Base-by-base conservation (phyloP, 1,140 invertebrate genomes). In the Centruroides sculpturatus region DNA sequence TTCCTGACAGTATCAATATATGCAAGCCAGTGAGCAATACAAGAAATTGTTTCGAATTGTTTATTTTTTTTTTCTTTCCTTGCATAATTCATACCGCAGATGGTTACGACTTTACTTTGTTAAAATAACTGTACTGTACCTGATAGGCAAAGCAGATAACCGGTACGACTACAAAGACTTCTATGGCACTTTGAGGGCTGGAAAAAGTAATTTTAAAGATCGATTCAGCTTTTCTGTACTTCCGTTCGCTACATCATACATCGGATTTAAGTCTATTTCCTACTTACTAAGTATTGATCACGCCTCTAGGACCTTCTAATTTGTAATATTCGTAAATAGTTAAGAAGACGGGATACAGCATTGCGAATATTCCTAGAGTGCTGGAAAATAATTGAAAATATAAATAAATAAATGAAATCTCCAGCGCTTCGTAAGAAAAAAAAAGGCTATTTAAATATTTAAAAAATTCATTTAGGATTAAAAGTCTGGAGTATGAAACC, bases 81-180 rank as follows among this genome's bases (percentile, higher is more conserved):
- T 23, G 47, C 11, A 48, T 5, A 52, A 55, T 35, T 8, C 12
- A 12, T 35, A 55, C 13, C 36, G 7, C 36, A 55, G 5, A 41
- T 12, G 3, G 46, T n/a, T 23, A 56, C 34, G 36, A 41, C 41
- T 6, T 41, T 41, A 41, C 8, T 41, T 8, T 41, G 41, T 41
- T 41, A 41, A 41, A 41, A 41, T 41, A 41, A 23, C 23, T 23
- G 23, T 41, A 60, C 13, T 23, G 63, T 74, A 83, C 81, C 76
- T 84, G 83, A 73, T 86, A 86, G 36, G 82, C 82, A 71, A 86
- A 86, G 68, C 82, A 85, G 64, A 86, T 82, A 5, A 82, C 79
- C 48, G 85, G 84, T 23, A 86, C 73, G 53, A 85, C 82, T 63
- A 81, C 72, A 65, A 86, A 78, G 3, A 83, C 71, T 72, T 85